These are phyloP conservation scores for Cetonia aurata DNA, from an alignment of 2,888 invertebrate genomes.

Conservation along the genomic window DNA sequence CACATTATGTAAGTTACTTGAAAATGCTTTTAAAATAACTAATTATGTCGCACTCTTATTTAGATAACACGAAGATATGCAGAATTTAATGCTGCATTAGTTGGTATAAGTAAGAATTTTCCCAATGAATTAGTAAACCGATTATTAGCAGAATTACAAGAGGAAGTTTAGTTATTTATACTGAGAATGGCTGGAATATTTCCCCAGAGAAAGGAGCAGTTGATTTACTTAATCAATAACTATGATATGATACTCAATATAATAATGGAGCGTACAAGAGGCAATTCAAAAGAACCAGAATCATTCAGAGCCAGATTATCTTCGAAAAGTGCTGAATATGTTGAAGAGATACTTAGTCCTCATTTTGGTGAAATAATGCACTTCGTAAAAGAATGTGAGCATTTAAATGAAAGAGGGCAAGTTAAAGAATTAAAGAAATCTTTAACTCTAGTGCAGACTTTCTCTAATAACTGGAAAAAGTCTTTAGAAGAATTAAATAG, in stretches of 20 bases:
- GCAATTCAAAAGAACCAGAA: constrained; percentile 97
- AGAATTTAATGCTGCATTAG: constrained; percentile 96
- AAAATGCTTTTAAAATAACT: constrained; percentile 20
- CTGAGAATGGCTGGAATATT: constrained; percentile 96
- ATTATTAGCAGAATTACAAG: constrained; percentile 84
- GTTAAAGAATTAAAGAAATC: constrained; percentile 80
- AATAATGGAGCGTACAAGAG: constrained; percentile 88
- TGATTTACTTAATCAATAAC: constrained; percentile 98
- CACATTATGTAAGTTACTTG: constrained; percentile 89
- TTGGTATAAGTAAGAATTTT: constrained; percentile 93
- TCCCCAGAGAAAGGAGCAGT: constrained; percentile 90
- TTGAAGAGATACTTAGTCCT: constrained; percentile 94
- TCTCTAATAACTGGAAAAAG: constrained; percentile 94
- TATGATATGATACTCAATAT: constrained; percentile 96
- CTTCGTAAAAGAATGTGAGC: constrained; percentile 96
- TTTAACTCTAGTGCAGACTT: constrained; percentile 87
- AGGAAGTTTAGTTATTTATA: constrained; percentile 93
- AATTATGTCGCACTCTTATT: constrained; percentile 3
- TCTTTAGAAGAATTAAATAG: constrained; percentile 94
- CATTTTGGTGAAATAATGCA: constrained; percentile 97
- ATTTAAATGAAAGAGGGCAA: constrained; percentile 82
- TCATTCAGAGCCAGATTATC: constrained; percentile 92
- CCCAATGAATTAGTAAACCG: constrained; percentile 90
- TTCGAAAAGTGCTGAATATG: constrained; percentile 91
- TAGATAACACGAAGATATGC: constrained; percentile 97